phyloP scores from a whole-genome alignment of 1,140 invertebrate species.

The Drosophila bipectinata region DNA sequence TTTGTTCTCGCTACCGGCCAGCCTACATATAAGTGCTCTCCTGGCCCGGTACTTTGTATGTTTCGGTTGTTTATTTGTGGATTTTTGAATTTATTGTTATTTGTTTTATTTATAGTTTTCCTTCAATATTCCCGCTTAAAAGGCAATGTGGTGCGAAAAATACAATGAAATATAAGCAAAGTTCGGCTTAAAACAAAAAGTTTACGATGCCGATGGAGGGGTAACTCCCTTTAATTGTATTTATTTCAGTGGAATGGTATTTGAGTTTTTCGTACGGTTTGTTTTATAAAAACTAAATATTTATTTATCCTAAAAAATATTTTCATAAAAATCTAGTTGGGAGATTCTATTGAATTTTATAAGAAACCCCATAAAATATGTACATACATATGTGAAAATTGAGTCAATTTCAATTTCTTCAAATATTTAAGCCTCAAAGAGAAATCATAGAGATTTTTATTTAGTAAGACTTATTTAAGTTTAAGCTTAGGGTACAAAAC shows the following conservation, averaged over 20 bases:
- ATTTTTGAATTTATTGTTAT: conserved; percentile 44
- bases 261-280: background rate
- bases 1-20: conserved; percentile 7
- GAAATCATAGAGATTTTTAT: too few species aligned
- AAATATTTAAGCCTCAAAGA: too few species aligned
- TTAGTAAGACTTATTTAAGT: background rate
- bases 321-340: background rate
- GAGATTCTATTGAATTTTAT: background rate
- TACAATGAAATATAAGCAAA: conserved; percentile 71
- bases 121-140: conserved; percentile 53
- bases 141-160: conserved; percentile 64
- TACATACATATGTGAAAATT: too few species aligned
- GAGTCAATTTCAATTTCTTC: too few species aligned
- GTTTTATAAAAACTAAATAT: background rate
- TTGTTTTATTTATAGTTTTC: conserved; percentile 45
- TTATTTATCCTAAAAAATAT: background rate
- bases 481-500: background rate
- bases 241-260: background rate
- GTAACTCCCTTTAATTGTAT: conserved; percentile 14
- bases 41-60: conserved; percentile 28
- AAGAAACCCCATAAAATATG: too few species aligned
- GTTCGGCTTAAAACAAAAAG: conserved; percentile 59
- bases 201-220: conserved; percentile 14
- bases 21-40: conserved; percentile 47
- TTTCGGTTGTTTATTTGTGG: conserved; percentile 34